These are phyloP conservation scores for Troglohyphantes excavatus DNA, from an alignment of 2,888 invertebrate genomes.

Conservation along the genomic window DNA sequence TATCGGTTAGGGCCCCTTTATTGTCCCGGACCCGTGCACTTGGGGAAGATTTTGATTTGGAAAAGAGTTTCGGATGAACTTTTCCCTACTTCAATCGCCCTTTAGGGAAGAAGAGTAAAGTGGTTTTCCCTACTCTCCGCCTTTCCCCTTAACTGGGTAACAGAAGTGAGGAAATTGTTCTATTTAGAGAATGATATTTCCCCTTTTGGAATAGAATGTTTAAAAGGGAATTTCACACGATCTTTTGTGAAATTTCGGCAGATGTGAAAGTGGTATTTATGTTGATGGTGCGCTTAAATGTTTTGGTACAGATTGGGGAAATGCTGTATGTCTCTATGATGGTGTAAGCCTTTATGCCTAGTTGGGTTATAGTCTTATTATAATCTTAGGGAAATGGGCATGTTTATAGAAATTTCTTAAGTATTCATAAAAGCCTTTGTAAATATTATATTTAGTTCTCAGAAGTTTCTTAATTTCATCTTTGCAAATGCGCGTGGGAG, in stretches of 20 bases:
- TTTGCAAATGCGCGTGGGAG: too few species aligned
- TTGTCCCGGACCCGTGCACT: background rate
- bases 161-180: conserved; percentile 38
- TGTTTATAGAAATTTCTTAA: too few species aligned
- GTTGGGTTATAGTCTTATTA: too few species aligned
- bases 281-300: background rate
- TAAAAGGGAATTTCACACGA: conserved; percentile 16
- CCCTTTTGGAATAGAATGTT: background rate
- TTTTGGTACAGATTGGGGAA: background rate
- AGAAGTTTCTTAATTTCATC: too few species aligned
- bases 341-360: background rate
- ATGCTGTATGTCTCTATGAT: background rate
- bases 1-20: background rate
- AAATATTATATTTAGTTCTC: too few species aligned
- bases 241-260: conserved; percentile 2
- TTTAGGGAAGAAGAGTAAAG: conserved; percentile 41
- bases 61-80: conserved; percentile 65
- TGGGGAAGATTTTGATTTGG: conserved; percentile 47
- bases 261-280: conserved; percentile 12
- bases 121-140: background rate
- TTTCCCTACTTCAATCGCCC: conserved; percentile 33
- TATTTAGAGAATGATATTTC: conserved; percentile 16
- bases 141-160: background rate
- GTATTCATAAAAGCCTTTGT: too few species aligned
- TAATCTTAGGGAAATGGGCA: too few species aligned